Base-by-base conservation (phyloP, 92 coral and sea anemone genomes). In the Umimayanthus kanabou region DNA sequence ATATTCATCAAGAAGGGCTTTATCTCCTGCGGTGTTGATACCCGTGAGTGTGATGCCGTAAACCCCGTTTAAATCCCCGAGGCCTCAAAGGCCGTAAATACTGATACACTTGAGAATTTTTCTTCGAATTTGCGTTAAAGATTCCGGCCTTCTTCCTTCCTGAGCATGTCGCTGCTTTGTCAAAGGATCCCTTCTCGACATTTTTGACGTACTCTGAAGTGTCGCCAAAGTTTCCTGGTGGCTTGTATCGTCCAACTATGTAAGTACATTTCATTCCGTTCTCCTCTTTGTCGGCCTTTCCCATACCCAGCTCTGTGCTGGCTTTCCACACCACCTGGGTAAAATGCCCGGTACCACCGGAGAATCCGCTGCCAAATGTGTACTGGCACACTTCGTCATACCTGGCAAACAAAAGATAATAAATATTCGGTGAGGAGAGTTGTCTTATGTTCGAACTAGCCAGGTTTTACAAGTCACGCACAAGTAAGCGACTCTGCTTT, bases 321-420 rank as follows among this genome's bases (percentile, higher is more conserved):
- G 81, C 91, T 85, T 93, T 95, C 98, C 98, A 95, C 53, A 95
- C 96, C 30, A 95, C 85, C 85, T 95, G 96, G 5, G 96, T 92
- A 58, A 95, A 95, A 67, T 92, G 98, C 40, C 94, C 98, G 9
- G 95, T 92, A 16, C 82, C 91, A 6, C 90, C 50, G 2, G 85
- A 81, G 75, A 81, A 81, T 18, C 85, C 81, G 39, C 79, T 85
- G 1, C 81, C 89, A 85, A 85, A 85, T 0, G 88, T 72, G 47
- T 85, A 80, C 58, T 80, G 86, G 6, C 76, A 67, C 47, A 65
- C 79, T 9, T 61, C 86, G 3, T 65, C 30, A 40, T 76, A 85
- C 88, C 80, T 76, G 43, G 40, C 2, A 25, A 45, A 15, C 45
- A 61, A 25, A 80, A 16, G n/a, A 14, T 20, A 65, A 33, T 47